Evolutionary conservation across 2,888 invertebrate species (phyloP).

Genomic region (Pimpla rufipes): DNA sequence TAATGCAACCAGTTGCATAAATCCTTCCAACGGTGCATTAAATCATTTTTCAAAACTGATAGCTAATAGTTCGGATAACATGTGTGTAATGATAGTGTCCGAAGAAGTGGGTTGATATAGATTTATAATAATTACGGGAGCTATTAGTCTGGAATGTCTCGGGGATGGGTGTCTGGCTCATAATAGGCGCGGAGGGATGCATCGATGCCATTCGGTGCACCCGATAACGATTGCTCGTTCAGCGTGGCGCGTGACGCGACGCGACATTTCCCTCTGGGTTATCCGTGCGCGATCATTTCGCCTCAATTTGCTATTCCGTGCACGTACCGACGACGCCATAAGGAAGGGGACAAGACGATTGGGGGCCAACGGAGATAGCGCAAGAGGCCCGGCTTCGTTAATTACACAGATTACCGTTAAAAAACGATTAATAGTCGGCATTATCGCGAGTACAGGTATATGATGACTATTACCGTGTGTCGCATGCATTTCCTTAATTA

Average conservation of each 20-base stretch:
- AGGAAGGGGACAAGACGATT: constrained; percentile 1
- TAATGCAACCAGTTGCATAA: too few species aligned
- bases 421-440: constrained; percentile 25
- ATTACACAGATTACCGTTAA: constrained; percentile 42
- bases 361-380: background rate
- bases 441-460: constrained; percentile 39
- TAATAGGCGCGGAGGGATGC: constrained; percentile 18
- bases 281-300: constrained; percentile 32
- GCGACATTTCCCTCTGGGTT: constrained; percentile 34
- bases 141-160: constrained; percentile 4
- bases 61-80: too few species aligned
- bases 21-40: too few species aligned
- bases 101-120: too few species aligned
- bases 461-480: constrained; percentile 16
- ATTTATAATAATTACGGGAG: background rate
- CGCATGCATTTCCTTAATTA: too few species aligned
- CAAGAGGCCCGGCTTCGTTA: constrained; percentile 8
- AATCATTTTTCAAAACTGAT: too few species aligned
- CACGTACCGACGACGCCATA: constrained; percentile 2
- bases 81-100: too few species aligned
- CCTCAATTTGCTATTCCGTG: constrained; percentile 25
- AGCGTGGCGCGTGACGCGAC: constrained; percentile 33
- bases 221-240: constrained; percentile 34
- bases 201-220: constrained; percentile 18
- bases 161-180: background rate